Percentiles rank a stretch among this genome's conserved stretches.
phyloP scores from a whole-genome alignment of 2,113 vertebrate species.

The Numida meleagris region DNA sequence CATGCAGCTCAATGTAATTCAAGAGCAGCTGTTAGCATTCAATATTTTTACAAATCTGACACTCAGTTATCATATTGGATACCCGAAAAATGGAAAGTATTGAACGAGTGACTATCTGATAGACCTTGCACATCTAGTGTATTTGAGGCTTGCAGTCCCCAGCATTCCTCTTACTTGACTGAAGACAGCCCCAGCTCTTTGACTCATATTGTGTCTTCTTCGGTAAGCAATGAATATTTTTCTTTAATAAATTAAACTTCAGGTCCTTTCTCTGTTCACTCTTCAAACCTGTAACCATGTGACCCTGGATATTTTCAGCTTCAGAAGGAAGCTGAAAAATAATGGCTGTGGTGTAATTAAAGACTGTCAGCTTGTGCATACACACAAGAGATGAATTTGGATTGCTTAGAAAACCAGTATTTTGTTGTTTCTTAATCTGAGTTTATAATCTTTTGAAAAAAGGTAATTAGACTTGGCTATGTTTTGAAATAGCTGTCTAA shows the following conservation, averaged over 20 bases:
- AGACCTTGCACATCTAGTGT: neutral
- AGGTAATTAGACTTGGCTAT: neutral
- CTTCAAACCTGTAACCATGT: neutral
- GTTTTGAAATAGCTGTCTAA: slow-evolving; percentile 2
- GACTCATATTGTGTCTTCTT: neutral
- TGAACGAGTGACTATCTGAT: neutral
- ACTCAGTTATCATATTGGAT: accelerated
- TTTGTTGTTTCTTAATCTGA: neutral
- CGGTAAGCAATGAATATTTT: neutral
- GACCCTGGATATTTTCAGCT: neutral
- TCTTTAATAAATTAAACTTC: neutral
- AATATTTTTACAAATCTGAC: neutral
- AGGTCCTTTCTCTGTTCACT: neutral
- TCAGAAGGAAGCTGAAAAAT: neutral
- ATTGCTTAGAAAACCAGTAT: neutral
- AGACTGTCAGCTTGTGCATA: neutral
- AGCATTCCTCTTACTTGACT: neutral
- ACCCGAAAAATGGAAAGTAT: neutral
- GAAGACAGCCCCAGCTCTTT: neutral
- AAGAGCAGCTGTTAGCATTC: neutral
- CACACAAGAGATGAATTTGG: neutral
- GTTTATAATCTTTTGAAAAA: neutral
- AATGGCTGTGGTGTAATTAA: neutral
- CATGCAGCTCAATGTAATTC: neutral
- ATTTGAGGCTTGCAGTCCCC: neutral